A percentile compares a stretch with the other conserved stretches of the same genome.
Conservation (phyloP, 2,797 vertebrate genomes). For the Helicolenus hilgendorfi region DNA sequence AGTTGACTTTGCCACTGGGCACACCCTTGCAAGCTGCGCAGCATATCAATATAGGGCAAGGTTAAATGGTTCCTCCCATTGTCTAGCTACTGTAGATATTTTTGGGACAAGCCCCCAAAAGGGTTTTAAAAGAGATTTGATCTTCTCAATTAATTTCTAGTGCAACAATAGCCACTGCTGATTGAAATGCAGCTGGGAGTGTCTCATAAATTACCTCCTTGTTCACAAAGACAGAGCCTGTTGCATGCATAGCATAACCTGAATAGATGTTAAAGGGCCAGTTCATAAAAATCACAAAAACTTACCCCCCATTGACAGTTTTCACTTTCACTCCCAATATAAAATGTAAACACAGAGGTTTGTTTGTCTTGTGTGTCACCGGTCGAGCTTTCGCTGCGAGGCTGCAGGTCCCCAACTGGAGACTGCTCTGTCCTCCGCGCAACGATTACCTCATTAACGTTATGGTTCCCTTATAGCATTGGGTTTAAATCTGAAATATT, state of each 20-base stretch:
- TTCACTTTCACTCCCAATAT: background rate
- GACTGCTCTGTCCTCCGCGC: too few species aligned
- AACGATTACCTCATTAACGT: too few species aligned
- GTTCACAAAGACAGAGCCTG: conserved; percentile 19
- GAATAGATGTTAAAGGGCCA: background rate
- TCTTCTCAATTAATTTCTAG: conserved; percentile 62
- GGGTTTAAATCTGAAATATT: too few species aligned
- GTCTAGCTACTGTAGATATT: conserved; percentile 76
- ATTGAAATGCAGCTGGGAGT: conserved; percentile 25
- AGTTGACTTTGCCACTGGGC: conserved; percentile 88
- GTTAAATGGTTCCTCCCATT: conserved; percentile 83
- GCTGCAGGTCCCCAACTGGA: too few species aligned
- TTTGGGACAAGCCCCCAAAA: conserved; percentile 70
- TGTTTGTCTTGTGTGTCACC: too few species aligned
- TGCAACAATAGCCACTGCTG: conserved; percentile 39
- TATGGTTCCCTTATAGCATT: too few species aligned
- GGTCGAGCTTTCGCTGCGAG: too few species aligned
- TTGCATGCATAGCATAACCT: conserved; percentile 22
- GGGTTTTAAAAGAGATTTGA: conserved; percentile 48
- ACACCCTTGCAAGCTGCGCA: conserved; percentile 59
- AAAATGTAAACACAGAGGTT: background rate
- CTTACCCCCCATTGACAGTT: background rate
- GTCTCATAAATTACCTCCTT: conserved; percentile 8
- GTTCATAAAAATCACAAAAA: background rate
- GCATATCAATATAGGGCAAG: conserved; percentile 86